phyloP scores from a whole-genome alignment of 2,797 vertebrate genomes.

The Parotocinclus haroldoi region DNA sequence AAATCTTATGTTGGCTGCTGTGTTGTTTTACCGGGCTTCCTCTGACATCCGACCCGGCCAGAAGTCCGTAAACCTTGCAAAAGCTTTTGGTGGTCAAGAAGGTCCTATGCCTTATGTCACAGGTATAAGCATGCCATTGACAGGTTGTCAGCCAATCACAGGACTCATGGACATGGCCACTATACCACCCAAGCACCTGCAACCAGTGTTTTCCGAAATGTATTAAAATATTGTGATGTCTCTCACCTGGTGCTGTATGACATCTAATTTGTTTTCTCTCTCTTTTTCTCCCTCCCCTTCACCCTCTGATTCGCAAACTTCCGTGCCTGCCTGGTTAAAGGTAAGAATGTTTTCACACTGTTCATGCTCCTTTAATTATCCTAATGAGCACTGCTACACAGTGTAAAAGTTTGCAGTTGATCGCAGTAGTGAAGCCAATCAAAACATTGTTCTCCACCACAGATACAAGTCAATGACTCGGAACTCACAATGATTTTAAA shows the following conservation, averaged over 20 bases:
- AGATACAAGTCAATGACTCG: constrained; percentile 19
- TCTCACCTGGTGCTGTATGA: constrained; percentile 1
- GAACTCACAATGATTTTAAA: constrained; percentile 5
- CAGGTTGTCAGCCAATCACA: too few species aligned
- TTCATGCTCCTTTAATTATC: constrained; percentile 34
- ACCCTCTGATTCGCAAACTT: constrained; percentile 8
- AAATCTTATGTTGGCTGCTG: too few species aligned
- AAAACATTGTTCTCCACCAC: not conserved
- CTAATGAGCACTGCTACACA: constrained; percentile 20
- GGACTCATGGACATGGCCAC: too few species aligned
- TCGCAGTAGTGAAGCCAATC: constrained; percentile 24
- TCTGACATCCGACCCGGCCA: too few species aligned
- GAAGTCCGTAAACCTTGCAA: too few species aligned
- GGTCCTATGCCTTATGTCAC: too few species aligned
- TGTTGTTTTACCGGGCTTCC: too few species aligned
- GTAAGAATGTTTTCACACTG: constrained; percentile 36
- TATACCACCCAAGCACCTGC: too few species aligned
- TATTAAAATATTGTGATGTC: too few species aligned
- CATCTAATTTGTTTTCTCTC: constrained; percentile 29
- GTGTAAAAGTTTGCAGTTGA: not conserved
- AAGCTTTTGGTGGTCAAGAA: too few species aligned
- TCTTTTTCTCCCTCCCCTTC: constrained; percentile 20
- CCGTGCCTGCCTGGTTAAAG: constrained; percentile 32
- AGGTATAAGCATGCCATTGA: too few species aligned
- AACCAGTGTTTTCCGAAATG: too few species aligned